These are phyloP conservation scores for Thamnaconus septentrionalis DNA, from an alignment of 2,113 vertebrate species.

Conservation along the genomic window DNA sequence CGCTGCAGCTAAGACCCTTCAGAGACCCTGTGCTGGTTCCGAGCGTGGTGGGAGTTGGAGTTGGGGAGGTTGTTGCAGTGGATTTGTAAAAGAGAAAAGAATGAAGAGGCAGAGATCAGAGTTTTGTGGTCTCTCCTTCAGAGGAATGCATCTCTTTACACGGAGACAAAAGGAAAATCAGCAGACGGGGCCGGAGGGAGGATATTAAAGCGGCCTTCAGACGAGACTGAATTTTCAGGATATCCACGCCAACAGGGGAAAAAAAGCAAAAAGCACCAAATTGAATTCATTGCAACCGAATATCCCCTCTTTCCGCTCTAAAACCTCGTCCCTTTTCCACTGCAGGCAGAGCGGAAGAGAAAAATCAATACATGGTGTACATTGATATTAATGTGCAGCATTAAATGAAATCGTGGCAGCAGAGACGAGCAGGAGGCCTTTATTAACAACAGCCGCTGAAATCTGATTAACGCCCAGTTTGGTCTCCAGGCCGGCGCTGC, in stretches of 20 bases:
- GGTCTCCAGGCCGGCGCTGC: slow-evolving; percentile 40
- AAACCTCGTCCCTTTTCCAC: slow-evolving; percentile 53
- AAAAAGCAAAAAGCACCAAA: slow-evolving; percentile 62
- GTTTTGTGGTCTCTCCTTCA: slow-evolving; percentile 36
- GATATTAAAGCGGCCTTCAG: slow-evolving; percentile 67
- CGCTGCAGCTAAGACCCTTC: slow-evolving; percentile 36
- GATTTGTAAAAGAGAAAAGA: slow-evolving; percentile 39
- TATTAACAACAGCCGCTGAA: slow-evolving; percentile 67
- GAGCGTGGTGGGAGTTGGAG: not conserved
- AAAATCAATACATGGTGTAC: slow-evolving; percentile 69
- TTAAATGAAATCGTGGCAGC: slow-evolving; percentile 74
- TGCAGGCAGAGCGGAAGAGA: slow-evolving; percentile 45
- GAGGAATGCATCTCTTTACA: slow-evolving; percentile 55
- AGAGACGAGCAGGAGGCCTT: slow-evolving; percentile 60
- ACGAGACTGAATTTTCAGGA: slow-evolving; percentile 72
- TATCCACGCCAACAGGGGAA: slow-evolving; percentile 64
- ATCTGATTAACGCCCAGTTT: slow-evolving; percentile 51
- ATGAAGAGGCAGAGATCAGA: slow-evolving; percentile 43
- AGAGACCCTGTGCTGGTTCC: slow-evolving; percentile 43
- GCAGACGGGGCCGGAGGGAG: slow-evolving; percentile 61
- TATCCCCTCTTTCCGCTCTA: slow-evolving; percentile 48
- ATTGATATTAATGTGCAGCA: slow-evolving; percentile 75
- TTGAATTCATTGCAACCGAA: slow-evolving; percentile 74
- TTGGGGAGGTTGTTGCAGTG: slow-evolving; percentile 31
- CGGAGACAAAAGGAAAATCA: slow-evolving; percentile 40